Percentiles rank a stretch among this genome's conserved stretches.
Evolutionary conservation across 2,797 vertebrate species (phyloP).

Genomic region (Chelmon rostratus): DNA sequence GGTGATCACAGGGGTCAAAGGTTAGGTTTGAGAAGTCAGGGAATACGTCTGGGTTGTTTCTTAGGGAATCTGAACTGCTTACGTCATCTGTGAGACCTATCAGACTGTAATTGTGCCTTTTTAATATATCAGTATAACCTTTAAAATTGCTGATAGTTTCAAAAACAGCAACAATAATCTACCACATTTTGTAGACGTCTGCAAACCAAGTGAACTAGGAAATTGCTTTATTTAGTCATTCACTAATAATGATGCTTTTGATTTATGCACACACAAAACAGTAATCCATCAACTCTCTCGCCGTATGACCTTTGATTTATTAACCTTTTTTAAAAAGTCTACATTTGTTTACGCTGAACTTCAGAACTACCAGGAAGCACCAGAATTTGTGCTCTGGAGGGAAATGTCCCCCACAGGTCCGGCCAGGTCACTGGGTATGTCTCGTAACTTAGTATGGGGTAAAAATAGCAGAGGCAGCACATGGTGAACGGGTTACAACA

Average conservation of each 20-base stretch:
- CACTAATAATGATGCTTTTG: not conserved
- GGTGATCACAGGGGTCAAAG: not conserved
- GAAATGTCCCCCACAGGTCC: conserved; percentile 42
- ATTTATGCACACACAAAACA: conserved; percentile 5
- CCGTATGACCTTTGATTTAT: not conserved
- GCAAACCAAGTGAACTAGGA: not conserved
- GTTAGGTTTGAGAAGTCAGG: conserved; percentile 3
- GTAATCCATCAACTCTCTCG: not conserved
- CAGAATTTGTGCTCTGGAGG: conserved; percentile 22
- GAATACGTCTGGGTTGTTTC: not conserved
- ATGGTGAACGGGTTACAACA: conserved; percentile 57
- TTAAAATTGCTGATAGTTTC: not conserved
- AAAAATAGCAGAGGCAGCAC: conserved; percentile 61
- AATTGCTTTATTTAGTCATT: not conserved
- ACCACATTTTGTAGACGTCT: not conserved
- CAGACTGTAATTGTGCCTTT: too few relatives aligned
- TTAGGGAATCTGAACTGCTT: not conserved
- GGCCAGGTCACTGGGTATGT: conserved; percentile 33
- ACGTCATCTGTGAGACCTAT: not conserved
- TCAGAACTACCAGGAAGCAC: conserved; percentile 24
- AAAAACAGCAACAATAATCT: not conserved
- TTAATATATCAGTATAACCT: not conserved
- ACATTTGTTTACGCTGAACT: not conserved
- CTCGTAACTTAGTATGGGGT: conserved; percentile 40
- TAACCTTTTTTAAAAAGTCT: not conserved